phyloP scores from a whole-genome alignment of 2,797 vertebrate species.

The Garrulus glandarius region DNA sequence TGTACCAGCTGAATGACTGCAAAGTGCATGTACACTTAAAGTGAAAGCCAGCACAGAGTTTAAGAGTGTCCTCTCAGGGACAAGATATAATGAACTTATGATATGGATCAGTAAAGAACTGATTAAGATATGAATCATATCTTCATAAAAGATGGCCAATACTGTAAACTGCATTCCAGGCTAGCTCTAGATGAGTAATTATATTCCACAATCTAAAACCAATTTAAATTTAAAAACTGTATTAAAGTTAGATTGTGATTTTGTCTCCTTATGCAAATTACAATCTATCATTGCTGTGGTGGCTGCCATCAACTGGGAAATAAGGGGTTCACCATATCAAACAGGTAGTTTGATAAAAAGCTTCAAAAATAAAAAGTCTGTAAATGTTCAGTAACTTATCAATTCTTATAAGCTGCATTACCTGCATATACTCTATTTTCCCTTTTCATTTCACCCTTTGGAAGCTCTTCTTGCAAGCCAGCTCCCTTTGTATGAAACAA shows the following conservation, averaged over 20 bases:
- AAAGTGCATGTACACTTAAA: not conserved
- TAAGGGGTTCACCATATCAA: not conserved
- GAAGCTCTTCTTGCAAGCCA: constrained; percentile 9
- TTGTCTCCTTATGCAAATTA: not conserved
- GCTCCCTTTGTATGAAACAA: constrained; percentile 62
- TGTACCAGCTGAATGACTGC: not conserved
- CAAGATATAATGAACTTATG: not conserved
- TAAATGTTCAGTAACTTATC: not conserved
- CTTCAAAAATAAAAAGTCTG: not conserved
- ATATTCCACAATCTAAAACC: not conserved
- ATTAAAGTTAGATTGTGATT: not conserved
- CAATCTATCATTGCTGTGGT: not conserved
- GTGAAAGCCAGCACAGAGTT: not conserved
- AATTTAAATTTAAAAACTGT: not conserved
- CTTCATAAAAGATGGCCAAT: not conserved
- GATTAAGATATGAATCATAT: not conserved
- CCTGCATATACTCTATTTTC: constrained; percentile 30
- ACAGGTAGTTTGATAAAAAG: not conserved
- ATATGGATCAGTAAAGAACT: not conserved
- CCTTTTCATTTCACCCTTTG: not conserved
- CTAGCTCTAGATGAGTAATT: not conserved
- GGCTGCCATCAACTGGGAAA: not conserved
- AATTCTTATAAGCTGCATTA: constrained; percentile 33
- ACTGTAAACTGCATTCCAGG: not conserved
- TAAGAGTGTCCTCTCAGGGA: not conserved